Base-by-base conservation (phyloP, 2,113 vertebrate genomes). In the Seriola dumerili region DNA sequence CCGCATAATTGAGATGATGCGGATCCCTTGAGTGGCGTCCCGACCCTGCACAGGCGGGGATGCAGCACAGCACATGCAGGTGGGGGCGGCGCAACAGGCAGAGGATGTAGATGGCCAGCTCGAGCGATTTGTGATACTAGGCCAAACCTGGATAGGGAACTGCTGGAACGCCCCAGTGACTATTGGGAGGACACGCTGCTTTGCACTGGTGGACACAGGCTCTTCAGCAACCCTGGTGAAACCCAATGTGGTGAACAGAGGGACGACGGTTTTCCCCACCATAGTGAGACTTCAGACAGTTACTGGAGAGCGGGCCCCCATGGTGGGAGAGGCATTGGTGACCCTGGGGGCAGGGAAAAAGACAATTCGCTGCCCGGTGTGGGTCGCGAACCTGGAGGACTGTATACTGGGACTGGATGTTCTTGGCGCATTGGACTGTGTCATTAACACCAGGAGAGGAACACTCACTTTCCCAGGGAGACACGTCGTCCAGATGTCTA, bases 261-360 rank as follows among this genome's bases (percentile, higher is more conserved):
- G 1, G 5, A 42, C 32, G 44, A 50, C 50, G 9, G 9, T 76
- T 50, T 57, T 23, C 21, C 72, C 67, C 34, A 25, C 25, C 29
- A 23, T 44, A n/a, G 44, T 66, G 29, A 67, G 17, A 58, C 71
- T 74, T 46, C 69, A 57, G 59, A 77, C 54, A 25, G 70, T 72
- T 13, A 72, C 57, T 3, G 57, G 42, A 5, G 57, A 73, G 25
- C 6, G 57, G n/a, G 42, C 42, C 1, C 58, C 40, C 25, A 78
- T 69, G 63, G 48, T 59, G 29, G 59, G 42, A 8, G 63, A 64
- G 38, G 9, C 14, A 11, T 52, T 68, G 11, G 42, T 73, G 74
- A 61, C 46, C 54, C 16, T 66, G 55, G 52, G 42, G 58, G 17
- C 48, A 19, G 40, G 72, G 9, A 74, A 14, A 7, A 14, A 34